These are phyloP conservation scores for Triplophysa dalaica DNA, from an alignment of 2,113 vertebrate species.

Conservation along the genomic window DNA sequence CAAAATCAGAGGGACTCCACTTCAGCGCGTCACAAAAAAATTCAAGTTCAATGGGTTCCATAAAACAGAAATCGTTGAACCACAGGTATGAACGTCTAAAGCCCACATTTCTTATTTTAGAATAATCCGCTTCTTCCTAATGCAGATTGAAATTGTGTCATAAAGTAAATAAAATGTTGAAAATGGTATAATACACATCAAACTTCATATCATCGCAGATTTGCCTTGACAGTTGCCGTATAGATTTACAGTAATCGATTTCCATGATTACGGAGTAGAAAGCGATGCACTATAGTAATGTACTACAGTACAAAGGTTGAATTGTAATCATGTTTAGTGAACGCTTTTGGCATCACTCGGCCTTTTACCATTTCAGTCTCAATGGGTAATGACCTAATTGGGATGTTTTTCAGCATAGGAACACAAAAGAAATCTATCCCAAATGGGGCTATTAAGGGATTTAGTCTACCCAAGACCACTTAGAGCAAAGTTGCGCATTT, in stretches of 20 bases:
- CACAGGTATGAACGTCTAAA: not conserved
- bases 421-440: constrained; percentile 28
- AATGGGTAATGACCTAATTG: constrained; percentile 36
- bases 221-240: not conserved
- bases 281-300: constrained; percentile 19
- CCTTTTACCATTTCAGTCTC: constrained; percentile 17
- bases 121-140: too few relatives aligned
- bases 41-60: not conserved
- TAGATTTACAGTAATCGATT: constrained; percentile 22
- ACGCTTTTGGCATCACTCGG: not conserved
- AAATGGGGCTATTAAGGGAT: constrained; percentile 19
- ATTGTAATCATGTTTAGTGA: constrained; percentile 35
- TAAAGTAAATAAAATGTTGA: not conserved
- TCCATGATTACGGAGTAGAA: constrained; percentile 20
- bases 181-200: not conserved
- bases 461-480: constrained; percentile 11
- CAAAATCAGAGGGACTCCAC: too few relatives aligned
- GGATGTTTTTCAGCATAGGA: constrained; percentile 13
- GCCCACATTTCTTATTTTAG: too few relatives aligned
- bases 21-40: not conserved
- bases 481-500: constrained; percentile 20
- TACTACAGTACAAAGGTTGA: constrained; percentile 20
- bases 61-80: not conserved
- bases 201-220: not conserved
- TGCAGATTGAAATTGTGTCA: too few relatives aligned